phyloP scores from a whole-genome alignment of 2,113 vertebrate genomes.

The Tapirus terrestris region DNA sequence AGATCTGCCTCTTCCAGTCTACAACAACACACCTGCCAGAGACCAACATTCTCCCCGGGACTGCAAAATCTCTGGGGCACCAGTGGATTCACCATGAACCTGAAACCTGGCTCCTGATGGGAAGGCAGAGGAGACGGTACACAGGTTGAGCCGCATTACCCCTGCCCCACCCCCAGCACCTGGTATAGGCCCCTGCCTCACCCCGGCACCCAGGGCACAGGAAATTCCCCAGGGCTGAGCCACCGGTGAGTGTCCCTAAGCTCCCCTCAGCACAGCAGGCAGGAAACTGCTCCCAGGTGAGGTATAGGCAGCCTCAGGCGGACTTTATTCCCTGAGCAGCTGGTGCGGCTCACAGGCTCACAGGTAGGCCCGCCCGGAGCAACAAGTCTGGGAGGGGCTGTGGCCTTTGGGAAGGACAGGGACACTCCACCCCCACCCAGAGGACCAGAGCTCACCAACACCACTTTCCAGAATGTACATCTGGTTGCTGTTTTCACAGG shows the following conservation, averaged over 20 bases:
- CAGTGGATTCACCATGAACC: background rate
- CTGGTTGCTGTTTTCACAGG: background rate
- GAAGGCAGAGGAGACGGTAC: background rate
- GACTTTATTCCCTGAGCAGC: conserved; percentile 69
- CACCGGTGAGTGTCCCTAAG: background rate
- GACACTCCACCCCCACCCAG: background rate
- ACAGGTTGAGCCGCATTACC: background rate
- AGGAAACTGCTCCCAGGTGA: conserved; percentile 68
- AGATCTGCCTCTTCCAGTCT: background rate
- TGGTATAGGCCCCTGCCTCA: conserved; percentile 47
- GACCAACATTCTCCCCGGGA: background rate
- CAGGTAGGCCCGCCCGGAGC: background rate
- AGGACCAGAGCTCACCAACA: background rate
- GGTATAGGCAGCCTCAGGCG: conserved; percentile 12
- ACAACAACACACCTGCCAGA: background rate
- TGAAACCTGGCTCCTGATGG: background rate
- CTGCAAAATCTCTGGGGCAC: background rate
- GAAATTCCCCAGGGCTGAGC: conserved; percentile 72
- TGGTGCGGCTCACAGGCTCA: background rate
- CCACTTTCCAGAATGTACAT: background rate
- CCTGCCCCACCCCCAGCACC: background rate
- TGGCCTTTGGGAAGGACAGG: background rate
- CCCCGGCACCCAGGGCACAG: background rate
- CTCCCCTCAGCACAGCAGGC: background rate
- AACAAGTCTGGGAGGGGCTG: accelerated